Percentiles rank a stretch among this genome's conserved stretches.
Conservation (phyloP, 2,888 invertebrate genomes). For the Magallana nippona region DNA sequence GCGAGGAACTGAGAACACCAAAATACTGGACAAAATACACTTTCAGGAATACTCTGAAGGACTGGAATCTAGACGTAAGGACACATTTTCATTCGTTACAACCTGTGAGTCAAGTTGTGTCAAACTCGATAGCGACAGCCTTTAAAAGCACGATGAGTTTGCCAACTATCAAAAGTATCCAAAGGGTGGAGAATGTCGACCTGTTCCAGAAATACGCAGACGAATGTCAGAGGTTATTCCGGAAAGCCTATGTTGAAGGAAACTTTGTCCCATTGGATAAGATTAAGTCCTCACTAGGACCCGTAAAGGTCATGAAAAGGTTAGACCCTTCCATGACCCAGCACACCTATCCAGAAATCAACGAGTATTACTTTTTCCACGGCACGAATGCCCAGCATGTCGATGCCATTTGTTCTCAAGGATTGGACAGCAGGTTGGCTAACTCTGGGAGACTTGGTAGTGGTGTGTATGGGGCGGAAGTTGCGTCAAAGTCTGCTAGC, state of each 20-base stretch:
- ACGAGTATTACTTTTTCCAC: slow-evolving; percentile 68
- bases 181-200: slow-evolving; percentile 66
- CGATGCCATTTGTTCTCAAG: slow-evolving; percentile 52
- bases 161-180: slow-evolving; percentile 55
- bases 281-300: slow-evolving; percentile 44
- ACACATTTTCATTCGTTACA: slow-evolving; percentile 34
- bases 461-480: slow-evolving; percentile 68
- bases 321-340: slow-evolving; percentile 46
- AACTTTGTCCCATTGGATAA: slow-evolving; percentile 38
- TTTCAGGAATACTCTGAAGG: slow-evolving; percentile 50
- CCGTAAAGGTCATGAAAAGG: background rate
- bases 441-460: slow-evolving; percentile 58
- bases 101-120: slow-evolving; percentile 52
- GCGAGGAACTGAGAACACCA: slow-evolving; percentile 52
- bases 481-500: slow-evolving; percentile 64
- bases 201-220: slow-evolving; percentile 61
- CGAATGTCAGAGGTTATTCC: slow-evolving; percentile 60
- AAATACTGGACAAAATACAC: slow-evolving; percentile 58
- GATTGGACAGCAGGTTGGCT: slow-evolving; percentile 62
- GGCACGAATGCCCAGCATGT: slow-evolving; percentile 61
- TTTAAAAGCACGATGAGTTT: slow-evolving; percentile 36
- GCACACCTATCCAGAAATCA: slow-evolving; percentile 58
- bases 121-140: slow-evolving; percentile 51
- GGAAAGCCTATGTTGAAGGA: slow-evolving; percentile 49
- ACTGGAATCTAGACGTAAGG: slow-evolving; percentile 50